A percentile compares a stretch with the other conserved stretches of the same genome.
phyloP scores from a whole-genome alignment of 2,888 invertebrate species.

The Metellina segmentata region DNA sequence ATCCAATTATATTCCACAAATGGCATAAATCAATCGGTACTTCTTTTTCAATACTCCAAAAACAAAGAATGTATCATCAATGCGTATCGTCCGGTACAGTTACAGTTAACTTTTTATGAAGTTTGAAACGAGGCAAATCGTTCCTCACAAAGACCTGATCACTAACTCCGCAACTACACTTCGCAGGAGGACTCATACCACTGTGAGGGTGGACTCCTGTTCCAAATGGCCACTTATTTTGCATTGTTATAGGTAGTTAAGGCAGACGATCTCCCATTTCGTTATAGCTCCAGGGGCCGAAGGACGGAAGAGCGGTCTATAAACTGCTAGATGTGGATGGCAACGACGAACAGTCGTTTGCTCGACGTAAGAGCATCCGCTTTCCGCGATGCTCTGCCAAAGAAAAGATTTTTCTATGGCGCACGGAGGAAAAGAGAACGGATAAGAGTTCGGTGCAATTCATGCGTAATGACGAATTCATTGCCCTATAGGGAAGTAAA shows the following conservation, averaged over 20 bases:
- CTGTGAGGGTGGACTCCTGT: not conserved
- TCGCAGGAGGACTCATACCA: slow-evolving; percentile 8
- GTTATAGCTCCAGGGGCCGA: slow-evolving; percentile 14
- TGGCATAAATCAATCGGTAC: too few species aligned
- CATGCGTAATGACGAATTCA: not conserved
- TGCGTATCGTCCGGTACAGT: not conserved
- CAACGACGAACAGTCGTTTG: slow-evolving; percentile 23
- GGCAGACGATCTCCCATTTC: slow-evolving; percentile 39
- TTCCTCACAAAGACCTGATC: too few species aligned
- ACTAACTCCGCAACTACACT: not conserved
- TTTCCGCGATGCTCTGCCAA: not conserved
- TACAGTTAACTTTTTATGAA: not conserved
- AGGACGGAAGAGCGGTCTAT: slow-evolving; percentile 27
- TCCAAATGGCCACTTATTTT: slow-evolving; percentile 58
- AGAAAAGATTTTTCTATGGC: not conserved
- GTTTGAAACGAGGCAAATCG: not conserved
- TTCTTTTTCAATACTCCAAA: not conserved
- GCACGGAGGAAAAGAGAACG: not conserved
- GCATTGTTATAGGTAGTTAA: slow-evolving; percentile 66
- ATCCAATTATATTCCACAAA: too few species aligned
- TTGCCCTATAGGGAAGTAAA: not conserved
- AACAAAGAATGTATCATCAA: not conserved
- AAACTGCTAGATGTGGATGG: slow-evolving; percentile 27
- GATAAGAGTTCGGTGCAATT: not conserved
- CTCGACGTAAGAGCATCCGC: not conserved